Evolutionary conservation across 2,888 invertebrate genomes (phyloP), one percentile per base, ranked within the genome.

Genomic region (Asteroscopus sphinx): DNA sequence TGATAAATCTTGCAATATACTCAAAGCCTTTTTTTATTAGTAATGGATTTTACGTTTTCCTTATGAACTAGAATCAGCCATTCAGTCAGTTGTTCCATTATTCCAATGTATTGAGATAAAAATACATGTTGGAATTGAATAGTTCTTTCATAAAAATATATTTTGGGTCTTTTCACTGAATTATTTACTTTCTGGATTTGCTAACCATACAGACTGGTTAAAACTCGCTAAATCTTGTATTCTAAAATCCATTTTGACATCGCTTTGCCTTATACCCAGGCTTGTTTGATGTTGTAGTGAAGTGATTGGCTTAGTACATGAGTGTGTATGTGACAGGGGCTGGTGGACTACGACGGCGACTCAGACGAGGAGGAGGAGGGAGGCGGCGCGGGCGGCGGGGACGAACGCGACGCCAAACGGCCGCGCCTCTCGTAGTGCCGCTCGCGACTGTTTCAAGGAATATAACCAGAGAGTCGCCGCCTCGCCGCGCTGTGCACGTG

Each of bases 331-430:
- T 60, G 15, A 21, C 87, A 98, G 98, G 98, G 98, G 76, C 95
- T 99, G 83, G 99, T 99, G 67, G 99, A 99, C 91, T 99, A 99
- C 85, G 99, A 99, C 87, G 99, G 98, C 55, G 99, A 99, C 92
- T 99, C 99, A 0, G 99, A 99, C 82, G 99, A 99, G 82, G 98
- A 98, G 59, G 98, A 98, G 61, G 97, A 98, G 33, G 82, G 85
- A 6, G 80, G 84, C n/a, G 76, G 79, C 12, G 73, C 77, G 9
- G 80, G 76, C 21, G 76, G 79, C 15, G 68, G 76, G 12, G 74
- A 90, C 46, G 92, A 93, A 84, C 95, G 96, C 52, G 95, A 95
- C 81, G 95, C 96, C 66, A 97, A 97, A 91, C 95, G 97, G 85
- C 96, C 97, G 87, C 95, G 97, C 69, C 95, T 97, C 79, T 96